phyloP scores from a whole-genome alignment of 2,797 vertebrate species.

The Monodelphis domestica region DNA sequence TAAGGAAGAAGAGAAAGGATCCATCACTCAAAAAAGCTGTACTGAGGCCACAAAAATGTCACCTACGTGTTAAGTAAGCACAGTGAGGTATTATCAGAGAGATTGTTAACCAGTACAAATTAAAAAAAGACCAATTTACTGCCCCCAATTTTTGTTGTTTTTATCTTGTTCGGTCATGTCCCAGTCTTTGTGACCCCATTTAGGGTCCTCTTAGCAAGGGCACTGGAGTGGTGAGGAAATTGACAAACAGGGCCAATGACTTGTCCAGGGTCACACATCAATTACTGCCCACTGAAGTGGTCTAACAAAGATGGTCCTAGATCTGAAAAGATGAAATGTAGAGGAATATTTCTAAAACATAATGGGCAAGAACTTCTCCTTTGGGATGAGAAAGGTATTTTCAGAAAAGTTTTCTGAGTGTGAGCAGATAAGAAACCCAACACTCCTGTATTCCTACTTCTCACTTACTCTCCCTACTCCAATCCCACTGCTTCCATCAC shows the following conservation, averaged over 20 bases:
- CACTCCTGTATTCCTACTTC: neutral
- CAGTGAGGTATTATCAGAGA: constrained; percentile 31
- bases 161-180: too few species aligned
- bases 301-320: constrained; percentile 21
- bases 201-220: too few species aligned
- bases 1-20: constrained; percentile 8
- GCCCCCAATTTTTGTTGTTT: too few species aligned
- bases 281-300: constrained; percentile 21
- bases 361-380: constrained; percentile 24
- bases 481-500: constrained; percentile 1
- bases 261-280: constrained; percentile 34
- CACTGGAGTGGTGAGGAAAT: too few species aligned
- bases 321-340: constrained; percentile 40
- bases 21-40: neutral
- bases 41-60: neutral
- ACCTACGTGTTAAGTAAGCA: constrained; percentile 38
- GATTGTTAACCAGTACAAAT: constrained; percentile 12
- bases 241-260: too few species aligned
- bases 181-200: too few species aligned
- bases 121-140: neutral
- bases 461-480: constrained; percentile 18
- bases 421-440: constrained; percentile 27
- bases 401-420: neutral
- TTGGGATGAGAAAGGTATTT: constrained; percentile 13
- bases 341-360: constrained; percentile 27